A percentile compares a stretch with the other conserved stretches of the same genome.
phyloP scores from a whole-genome alignment of 2,797 vertebrate species.

The Paguma larvata region DNA sequence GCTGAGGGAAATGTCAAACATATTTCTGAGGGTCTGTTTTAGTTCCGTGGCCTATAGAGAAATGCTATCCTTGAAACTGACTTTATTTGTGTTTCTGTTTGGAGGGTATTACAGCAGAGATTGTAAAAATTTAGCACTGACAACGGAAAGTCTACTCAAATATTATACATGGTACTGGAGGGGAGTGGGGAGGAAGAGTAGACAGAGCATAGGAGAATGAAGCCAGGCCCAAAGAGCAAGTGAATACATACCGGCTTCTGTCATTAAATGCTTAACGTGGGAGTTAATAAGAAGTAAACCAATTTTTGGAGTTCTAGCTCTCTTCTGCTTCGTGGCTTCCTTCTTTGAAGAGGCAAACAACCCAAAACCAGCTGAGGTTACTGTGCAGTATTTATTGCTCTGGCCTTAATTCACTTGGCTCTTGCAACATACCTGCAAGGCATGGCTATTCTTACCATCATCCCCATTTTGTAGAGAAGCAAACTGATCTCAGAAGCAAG shows the following conservation, averaged over 20 bases:
- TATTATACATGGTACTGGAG: neutral
- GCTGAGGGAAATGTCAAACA: constrained; percentile 25
- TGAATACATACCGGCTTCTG: neutral
- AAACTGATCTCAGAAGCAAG: neutral
- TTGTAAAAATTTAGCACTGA: constrained; percentile 67
- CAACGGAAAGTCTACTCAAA: constrained; percentile 56
- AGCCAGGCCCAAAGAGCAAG: constrained; percentile 7
- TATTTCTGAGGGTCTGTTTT: constrained; percentile 32
- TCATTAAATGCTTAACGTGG: constrained; percentile 51
- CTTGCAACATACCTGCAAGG: neutral
- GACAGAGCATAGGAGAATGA: neutral
- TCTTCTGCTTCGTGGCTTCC: neutral
- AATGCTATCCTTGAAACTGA: neutral
- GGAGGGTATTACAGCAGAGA: constrained; percentile 53
- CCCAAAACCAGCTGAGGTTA: neutral
- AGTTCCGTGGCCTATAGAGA: neutral
- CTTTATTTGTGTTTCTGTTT: constrained; percentile 54
- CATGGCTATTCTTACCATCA: neutral
- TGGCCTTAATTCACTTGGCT: neutral
- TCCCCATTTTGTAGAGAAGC: neutral
- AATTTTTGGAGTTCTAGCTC: neutral
- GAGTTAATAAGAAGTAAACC: constrained; percentile 48
- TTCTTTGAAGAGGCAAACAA: neutral
- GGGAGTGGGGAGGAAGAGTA: neutral
- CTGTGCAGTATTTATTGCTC: neutral